Evolutionary conservation across 2,888 invertebrate genomes (phyloP).

Genomic region (Synergus itoensis): DNA sequence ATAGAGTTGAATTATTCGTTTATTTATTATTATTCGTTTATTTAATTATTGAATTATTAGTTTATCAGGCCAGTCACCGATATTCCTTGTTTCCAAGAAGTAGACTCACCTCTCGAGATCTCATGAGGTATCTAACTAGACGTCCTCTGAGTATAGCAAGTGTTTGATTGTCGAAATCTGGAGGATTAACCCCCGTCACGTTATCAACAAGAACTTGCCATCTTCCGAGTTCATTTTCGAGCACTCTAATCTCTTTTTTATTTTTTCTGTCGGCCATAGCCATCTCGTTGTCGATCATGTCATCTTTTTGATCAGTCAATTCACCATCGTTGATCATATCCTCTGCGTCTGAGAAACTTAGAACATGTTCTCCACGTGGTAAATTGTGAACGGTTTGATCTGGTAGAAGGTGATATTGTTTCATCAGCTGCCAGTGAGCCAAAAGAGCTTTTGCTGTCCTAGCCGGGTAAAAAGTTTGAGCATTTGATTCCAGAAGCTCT

Average conservation of each 20-base stretch:
- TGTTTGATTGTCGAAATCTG: slow-evolving; percentile 96
- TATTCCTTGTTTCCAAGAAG: background rate
- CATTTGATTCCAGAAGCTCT: slow-evolving; percentile 89
- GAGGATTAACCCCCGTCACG: slow-evolving; percentile 89
- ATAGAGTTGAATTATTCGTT: background rate
- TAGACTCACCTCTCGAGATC: slow-evolving; percentile 88
- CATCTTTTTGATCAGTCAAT: slow-evolving; percentile 89
- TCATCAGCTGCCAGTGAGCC: slow-evolving; percentile 95
- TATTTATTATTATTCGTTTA: too few relatives aligned
- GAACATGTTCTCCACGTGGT: slow-evolving; percentile 82
- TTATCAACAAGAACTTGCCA: slow-evolving; percentile 97
- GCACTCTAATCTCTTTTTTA: slow-evolving; percentile 90
- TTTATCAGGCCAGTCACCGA: background rate
- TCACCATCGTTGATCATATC: slow-evolving; percentile 92
- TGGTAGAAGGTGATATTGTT: slow-evolving; percentile 93
- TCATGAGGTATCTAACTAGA: slow-evolving; percentile 95
- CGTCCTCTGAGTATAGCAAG: slow-evolving; percentile 94
- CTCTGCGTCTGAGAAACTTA: slow-evolving; percentile 95
- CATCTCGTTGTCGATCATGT: slow-evolving; percentile 88
- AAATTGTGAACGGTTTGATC: slow-evolving; percentile 89
- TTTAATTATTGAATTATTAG: too few relatives aligned
- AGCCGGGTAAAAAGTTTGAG: slow-evolving; percentile 91
- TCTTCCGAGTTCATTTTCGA: slow-evolving; percentile 93
- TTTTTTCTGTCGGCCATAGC: slow-evolving; percentile 86
- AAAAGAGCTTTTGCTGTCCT: slow-evolving; percentile 92